A percentile compares a stretch with the other conserved stretches of the same genome.
phyloP scores from a whole-genome alignment of 2,113 vertebrate genomes.

The Rhipidura dahli region DNA sequence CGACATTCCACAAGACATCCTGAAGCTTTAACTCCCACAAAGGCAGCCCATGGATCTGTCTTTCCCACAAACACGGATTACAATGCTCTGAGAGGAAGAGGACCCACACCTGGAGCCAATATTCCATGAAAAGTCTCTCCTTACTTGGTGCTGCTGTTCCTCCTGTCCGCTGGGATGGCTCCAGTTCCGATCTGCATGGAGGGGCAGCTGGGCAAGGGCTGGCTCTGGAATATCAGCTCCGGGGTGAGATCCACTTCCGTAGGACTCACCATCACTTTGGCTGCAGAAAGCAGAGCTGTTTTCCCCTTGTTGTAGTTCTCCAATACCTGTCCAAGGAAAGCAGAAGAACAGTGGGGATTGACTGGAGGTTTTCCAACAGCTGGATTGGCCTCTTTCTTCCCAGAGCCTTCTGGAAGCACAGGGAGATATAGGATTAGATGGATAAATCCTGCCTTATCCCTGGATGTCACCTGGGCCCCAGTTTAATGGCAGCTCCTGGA shows the following conservation, averaged over 20 bases:
- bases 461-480: background rate
- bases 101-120: background rate
- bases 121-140: background rate
- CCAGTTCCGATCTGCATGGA: conserved; percentile 62
- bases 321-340: conserved; percentile 81
- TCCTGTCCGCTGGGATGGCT: conserved; percentile 74
- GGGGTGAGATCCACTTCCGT: conserved; percentile 97
- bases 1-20: background rate
- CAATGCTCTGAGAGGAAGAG: background rate
- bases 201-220: conserved; percentile 72
- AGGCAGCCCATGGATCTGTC: background rate
- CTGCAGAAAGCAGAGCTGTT: conserved; percentile 93
- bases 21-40: background rate
- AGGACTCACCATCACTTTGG: conserved; percentile 99
- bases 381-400: background rate
- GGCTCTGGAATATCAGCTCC: conserved; percentile 87
- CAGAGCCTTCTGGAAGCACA: background rate
- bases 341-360: background rate
- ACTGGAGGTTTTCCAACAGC: background rate
- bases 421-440: background rate
- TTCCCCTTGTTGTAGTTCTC: conserved; percentile 99
- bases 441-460: background rate
- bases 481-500: background rate
- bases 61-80: background rate
- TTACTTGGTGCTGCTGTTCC: conserved; percentile 92